Evolutionary conservation across 1,140 invertebrate genomes (phyloP).

Genomic region (Acyrthosiphon pisum): DNA sequence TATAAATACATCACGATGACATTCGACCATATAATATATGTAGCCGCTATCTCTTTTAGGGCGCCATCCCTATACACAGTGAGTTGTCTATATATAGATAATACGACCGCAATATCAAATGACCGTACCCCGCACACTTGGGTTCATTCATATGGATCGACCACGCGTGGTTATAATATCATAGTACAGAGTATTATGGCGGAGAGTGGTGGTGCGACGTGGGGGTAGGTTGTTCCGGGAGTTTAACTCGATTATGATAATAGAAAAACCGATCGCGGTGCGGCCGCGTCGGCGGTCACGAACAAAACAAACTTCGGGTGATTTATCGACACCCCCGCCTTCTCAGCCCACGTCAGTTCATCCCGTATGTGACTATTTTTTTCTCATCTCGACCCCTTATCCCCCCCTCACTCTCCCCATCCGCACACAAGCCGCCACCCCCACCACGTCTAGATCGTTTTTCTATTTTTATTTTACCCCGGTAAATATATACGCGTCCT

Average conservation of each 20-base stretch:
- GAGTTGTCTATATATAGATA: not conserved
- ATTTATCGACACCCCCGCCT: conserved; percentile 38
- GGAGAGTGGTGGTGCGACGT: not conserved
- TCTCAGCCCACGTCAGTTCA: not conserved
- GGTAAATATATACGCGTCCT: conserved; percentile 46
- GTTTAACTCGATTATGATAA: conserved; percentile 58
- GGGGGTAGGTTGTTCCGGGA: conserved; percentile 3
- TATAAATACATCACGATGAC: not conserved
- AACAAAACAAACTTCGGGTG: conserved; percentile 53
- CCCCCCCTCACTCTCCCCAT: too few relatives aligned
- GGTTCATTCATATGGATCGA: conserved; percentile 49
- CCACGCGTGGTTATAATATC: not conserved
- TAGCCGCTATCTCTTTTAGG: not conserved
- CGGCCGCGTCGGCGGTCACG: conserved; percentile 42
- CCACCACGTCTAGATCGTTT: not conserved
- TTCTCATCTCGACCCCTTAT: not conserved
- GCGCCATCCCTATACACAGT: not conserved
- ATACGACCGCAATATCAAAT: conserved; percentile 36
- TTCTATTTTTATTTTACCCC: conserved; percentile 46
- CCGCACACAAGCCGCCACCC: not conserved
- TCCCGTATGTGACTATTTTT: conserved; percentile 23
- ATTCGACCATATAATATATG: not conserved
- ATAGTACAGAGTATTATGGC: not conserved
- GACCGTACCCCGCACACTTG: conserved; percentile 28
- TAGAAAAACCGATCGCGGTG: conserved; percentile 53